A percentile compares a stretch with the other conserved stretches of the same genome.
Evolutionary conservation across 1,140 invertebrate genomes (phyloP).

Genomic region (Neodiprion pinetum): DNA sequence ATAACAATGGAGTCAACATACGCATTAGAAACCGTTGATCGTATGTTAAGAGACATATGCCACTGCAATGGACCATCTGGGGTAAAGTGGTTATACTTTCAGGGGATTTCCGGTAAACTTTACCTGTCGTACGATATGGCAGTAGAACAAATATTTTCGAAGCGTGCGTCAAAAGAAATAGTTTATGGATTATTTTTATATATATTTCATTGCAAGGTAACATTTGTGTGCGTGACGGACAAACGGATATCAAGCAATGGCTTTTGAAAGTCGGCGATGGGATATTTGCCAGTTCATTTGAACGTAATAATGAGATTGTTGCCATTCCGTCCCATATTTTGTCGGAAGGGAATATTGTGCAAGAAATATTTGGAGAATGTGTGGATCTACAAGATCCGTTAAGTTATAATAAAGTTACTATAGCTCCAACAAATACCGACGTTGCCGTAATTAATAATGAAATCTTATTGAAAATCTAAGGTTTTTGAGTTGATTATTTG

Average conservation of each 20-base stretch:
- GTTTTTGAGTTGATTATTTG: conserved; percentile 8
- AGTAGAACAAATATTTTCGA: conserved; percentile 13
- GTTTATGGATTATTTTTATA: conserved; percentile 10
- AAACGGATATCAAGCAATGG: conserved; percentile 20
- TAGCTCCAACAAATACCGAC: conserved; percentile 17
- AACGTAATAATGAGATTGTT: conserved; percentile 7
- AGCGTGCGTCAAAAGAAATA: conserved; percentile 23
- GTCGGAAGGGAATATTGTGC: conserved; percentile 8
- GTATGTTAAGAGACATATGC: conserved; percentile 20
- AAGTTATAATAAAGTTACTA: conserved; percentile 11
- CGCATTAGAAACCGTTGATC: conserved; percentile 22
- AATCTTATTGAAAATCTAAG: conserved; percentile 12
- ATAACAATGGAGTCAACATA: conserved; percentile 24
- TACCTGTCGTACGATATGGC: conserved; percentile 22
- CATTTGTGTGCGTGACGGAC: neutral
- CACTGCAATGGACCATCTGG: conserved; percentile 22
- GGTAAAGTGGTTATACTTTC: conserved; percentile 22
- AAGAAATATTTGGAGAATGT: conserved; percentile 16
- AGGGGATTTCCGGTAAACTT: conserved; percentile 24
- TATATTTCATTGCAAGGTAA: conserved; percentile 8
- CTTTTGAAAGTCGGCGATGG: conserved; percentile 24
- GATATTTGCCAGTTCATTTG: neutral
- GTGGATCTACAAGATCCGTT: neutral
- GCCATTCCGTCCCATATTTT: conserved; percentile 13
- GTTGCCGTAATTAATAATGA: conserved; percentile 16